phyloP scores from a whole-genome alignment of 1,140 invertebrate genomes.

The Papilio aristodemus region DNA sequence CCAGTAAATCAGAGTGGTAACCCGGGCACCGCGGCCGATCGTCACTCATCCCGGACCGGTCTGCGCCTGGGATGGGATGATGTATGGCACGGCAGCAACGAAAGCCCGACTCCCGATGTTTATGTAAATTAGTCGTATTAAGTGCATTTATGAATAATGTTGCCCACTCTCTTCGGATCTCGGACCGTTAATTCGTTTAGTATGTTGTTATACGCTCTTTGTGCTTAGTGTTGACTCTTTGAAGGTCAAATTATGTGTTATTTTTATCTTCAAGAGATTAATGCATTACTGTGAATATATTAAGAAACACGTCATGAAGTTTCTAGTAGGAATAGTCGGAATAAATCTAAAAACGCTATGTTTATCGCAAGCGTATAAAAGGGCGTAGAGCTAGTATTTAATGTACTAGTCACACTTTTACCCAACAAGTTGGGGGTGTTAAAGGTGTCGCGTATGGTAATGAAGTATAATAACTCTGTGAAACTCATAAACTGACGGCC shows the following conservation, averaged over 20 bases:
- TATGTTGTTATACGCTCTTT: constrained; percentile 11
- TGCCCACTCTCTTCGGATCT: background rate
- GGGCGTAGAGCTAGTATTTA: background rate
- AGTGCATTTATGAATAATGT: constrained; percentile 35
- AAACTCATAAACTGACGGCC: constrained; percentile 37
- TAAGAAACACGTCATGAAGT: background rate
- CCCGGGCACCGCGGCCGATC: constrained; percentile 39
- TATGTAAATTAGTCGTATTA: constrained; percentile 41
- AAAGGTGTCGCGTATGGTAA: background rate
- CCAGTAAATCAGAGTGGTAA: constrained; percentile 52
- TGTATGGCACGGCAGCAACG: constrained; percentile 36
- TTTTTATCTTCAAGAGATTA: background rate
- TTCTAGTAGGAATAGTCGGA: too few relatives aligned
- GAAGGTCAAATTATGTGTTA: background rate
- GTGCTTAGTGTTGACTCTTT: background rate
- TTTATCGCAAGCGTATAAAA: too few relatives aligned
- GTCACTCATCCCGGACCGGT: constrained; percentile 48
- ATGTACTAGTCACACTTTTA: background rate
- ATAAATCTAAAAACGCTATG: too few relatives aligned
- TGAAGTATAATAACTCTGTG: constrained; percentile 34
- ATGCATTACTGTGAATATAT: background rate
- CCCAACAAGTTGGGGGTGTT: background rate
- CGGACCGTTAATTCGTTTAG: constrained; percentile 25
- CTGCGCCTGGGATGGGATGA: constrained; percentile 30
- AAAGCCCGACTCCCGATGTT: constrained; percentile 36